Base-by-base conservation (phyloP, 2,888 invertebrate genomes). In the Drosophila longiperda region DNA sequence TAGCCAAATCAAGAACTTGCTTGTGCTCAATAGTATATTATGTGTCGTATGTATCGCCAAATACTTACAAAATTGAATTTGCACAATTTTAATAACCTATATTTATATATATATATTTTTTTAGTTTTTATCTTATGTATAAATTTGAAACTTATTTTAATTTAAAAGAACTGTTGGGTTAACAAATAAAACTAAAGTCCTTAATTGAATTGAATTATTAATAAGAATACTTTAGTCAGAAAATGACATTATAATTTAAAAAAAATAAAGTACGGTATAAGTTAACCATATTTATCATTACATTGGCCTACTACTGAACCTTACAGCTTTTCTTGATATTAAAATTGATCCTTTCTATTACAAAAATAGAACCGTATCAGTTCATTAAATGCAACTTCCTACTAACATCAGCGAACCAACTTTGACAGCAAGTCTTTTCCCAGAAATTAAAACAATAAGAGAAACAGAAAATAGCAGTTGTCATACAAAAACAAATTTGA, bases 381-480 rank as follows among this genome's bases (percentile, higher is more conserved):
- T 32, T 69, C 76, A 54, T 60, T 60, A 36, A n/a, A n/a, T n/a
- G n/a, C n/a, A n/a, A n/a, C n/a, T n/a, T n/a, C n/a, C 45, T 23
- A 50, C 34, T 32, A 58, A 57, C 55, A 54, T 52, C 52, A 61
- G 45, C 33, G 50, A 62, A 26, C 20, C 50, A 58, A 66, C 53
- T 65, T 61, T 34, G 66, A 52, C 48, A 45, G 40, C 63, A 72
- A 69, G 62, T 65, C 71, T 59, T 81, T 83, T 81, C 71, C 60
- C 50, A 66, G 62, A 63, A 82, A n/a, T 12, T 12, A 17, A 34
- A 23, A 34, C 32, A 52, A 12, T 50, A 67, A 70, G 53, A 84
- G 32, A n/a, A 45, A 45, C 7, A 45, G 20, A 20, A 45, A 20
- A 45, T 12, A 45, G 20, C 3, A 20, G 12, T 45, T 32, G 40